These are phyloP conservation scores for Ianthella basta DNA, from an alignment of 37 sponge, comb jelly and placozoan genomes.

Conservation along the genomic window DNA sequence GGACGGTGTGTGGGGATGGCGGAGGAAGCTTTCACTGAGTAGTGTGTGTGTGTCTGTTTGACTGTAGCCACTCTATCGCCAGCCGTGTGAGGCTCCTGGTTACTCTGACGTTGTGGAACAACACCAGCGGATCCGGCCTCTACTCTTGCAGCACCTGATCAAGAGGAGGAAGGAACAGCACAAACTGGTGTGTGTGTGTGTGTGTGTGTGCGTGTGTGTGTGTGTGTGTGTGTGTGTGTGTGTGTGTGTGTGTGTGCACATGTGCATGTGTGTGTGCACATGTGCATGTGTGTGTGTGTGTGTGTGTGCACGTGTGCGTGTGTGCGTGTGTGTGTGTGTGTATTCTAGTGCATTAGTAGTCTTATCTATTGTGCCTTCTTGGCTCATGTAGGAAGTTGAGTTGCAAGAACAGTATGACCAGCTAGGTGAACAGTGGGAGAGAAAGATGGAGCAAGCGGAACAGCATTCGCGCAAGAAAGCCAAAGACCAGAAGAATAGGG, in stretches of 20 bases:
- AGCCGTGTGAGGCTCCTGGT: conserved; percentile 68
- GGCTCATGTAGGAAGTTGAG: conserved; percentile 43
- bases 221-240: conserved; percentile 36
- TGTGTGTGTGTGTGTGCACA: conserved; percentile 28
- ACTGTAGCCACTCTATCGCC: conserved; percentile 59
- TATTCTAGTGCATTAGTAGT: neutral
- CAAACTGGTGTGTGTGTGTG: conserved; percentile 43
- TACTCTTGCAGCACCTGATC: conserved; percentile 42
- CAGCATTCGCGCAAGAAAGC: conserved; percentile 43
- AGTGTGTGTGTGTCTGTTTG: neutral
- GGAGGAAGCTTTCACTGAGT: no score
- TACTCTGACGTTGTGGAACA: conserved; percentile 44
- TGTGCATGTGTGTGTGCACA: neutral
- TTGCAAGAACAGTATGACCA: conserved; percentile 68
- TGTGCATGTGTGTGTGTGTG: neutral
- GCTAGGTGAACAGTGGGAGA: conserved; percentile 67
- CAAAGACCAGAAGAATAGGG: conserved; percentile 64
- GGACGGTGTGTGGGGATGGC: no score
- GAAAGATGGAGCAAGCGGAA: conserved; percentile 55
- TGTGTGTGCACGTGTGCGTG: neutral
- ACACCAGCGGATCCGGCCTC: conserved; percentile 36
- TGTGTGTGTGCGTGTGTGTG: conserved; percentile 22
- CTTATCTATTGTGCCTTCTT: neutral
- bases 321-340: no score
- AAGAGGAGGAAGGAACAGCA: conserved; percentile 39